phyloP scores from a whole-genome alignment of 2,888 invertebrate species.

The Lycia hirtaria region DNA sequence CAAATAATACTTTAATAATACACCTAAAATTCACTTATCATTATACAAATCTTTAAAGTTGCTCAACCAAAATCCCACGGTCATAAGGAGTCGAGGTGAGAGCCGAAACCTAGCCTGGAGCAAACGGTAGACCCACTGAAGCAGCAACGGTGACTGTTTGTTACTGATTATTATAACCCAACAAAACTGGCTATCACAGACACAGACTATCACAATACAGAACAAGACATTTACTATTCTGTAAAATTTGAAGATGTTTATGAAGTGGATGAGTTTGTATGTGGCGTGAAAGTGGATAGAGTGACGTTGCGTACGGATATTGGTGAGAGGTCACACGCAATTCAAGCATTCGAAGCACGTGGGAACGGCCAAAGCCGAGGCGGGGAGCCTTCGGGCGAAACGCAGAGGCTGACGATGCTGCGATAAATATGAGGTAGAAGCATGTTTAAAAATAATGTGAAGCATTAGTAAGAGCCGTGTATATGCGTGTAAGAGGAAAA shows the following conservation, averaged over 20 bases:
- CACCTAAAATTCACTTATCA: constrained; percentile 61
- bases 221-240: constrained; percentile 34
- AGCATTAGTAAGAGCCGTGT: constrained; percentile 70
- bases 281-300: constrained; percentile 56
- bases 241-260: background rate
- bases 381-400: constrained; percentile 75
- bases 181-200: constrained; percentile 53
- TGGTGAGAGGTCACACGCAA: constrained; percentile 81
- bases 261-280: constrained; percentile 27
- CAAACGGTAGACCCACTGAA: constrained; percentile 82
- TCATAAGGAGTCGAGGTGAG: constrained; percentile 76
- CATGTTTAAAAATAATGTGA: constrained; percentile 48
- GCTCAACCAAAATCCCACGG: constrained; percentile 74
- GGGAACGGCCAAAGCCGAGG: constrained; percentile 75
- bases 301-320: constrained; percentile 61
- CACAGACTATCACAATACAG: constrained; percentile 57
- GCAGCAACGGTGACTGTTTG: constrained; percentile 71
- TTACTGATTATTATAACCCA: constrained; percentile 51
- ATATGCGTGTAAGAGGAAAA: constrained; percentile 51
- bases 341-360: constrained; percentile 83
- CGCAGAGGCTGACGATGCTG: constrained; percentile 81
- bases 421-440: constrained; percentile 69
- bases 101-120: constrained; percentile 77
- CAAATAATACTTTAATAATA: constrained; percentile 34
- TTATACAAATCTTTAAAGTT: constrained; percentile 58